Base-by-base conservation (phyloP, 2,888 invertebrate species). In the Pocota personata region DNA sequence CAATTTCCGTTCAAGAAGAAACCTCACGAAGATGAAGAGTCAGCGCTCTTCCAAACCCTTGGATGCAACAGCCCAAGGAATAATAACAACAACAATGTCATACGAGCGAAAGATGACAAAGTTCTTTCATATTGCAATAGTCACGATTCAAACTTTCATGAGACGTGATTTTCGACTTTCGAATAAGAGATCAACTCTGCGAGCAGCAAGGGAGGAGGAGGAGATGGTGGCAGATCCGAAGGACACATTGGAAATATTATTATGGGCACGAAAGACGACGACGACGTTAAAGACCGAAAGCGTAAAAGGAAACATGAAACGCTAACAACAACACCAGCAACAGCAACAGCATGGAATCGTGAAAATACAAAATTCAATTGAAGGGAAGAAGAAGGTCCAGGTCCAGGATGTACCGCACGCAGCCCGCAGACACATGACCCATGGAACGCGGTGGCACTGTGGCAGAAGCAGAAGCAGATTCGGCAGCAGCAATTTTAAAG, bases 61-160 rank as follows among this genome's bases (percentile, higher is more conserved):
- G n/a, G 60, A 67, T 77, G 82, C 71, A 82, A 58, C 55, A 64
- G 35, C 46, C 40, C 48, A 43, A 37, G 73, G 35, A 73, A 14
- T 60, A 50, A 60, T 37, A 46, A 50, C 60, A 35, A 48, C 50
- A 76, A 71, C 80, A 66, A 37, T 69, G 73, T 48, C 48, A 57
- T 40, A 19, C 57, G 57, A 37, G 24, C n/a, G 35, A 19, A 82
- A 32, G 80, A 86, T 86, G 86, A 86, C 86, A 86, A 86, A 86
- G 86, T 86, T 86, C 76, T 77, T 82, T 87, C 86, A 87, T 87
- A 76, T 87, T 87, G 82, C 87, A 69, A 87, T 87, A 82, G 87
- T 87, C 87, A 87, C 87, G 87, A 87, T 77, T 73, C 62, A 87
- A 75, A 87, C 30, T 87, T 87, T 78, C 82, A 82, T 64, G 82